Evolutionary conservation across 1,140 invertebrate species (phyloP), one percentile per base, ranked within the genome.

Genomic region (Semibalanus balanoides): DNA sequence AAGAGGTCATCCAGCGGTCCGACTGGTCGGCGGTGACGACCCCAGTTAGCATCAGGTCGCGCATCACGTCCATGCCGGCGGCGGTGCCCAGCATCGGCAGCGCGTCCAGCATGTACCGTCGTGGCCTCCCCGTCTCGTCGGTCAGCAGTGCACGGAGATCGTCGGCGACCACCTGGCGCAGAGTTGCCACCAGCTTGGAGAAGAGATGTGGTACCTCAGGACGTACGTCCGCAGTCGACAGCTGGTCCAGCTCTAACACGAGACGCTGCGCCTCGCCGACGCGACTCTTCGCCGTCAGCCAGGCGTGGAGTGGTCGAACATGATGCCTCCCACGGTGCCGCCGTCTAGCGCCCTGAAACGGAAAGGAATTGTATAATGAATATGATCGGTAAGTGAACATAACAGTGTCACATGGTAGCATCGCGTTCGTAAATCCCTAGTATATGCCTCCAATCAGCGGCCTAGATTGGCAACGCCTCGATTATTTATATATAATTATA

Each of bases 41-140:
- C 0, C 90, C 88, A 75, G 84, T 88, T 77, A 89, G 88, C 0
- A 95, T 82, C 29, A 95, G 82, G 76, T 92, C 86, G 1, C 89
- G 86, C n/a, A 90, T 87, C 0, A 91, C 89, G 79, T 90, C 89
- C 27, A 94, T 87, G 17, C 91, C 88, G 74, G 91, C 90, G 3
- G 90, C 89, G 29, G 89, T 94, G 75, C 89, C 91, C 0, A 91
- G 86, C 75, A 90, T 88, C 74, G 93, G 90, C 0, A 96, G 82
- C 73, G 88, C 91, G 80, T 94, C 92, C 5, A 93, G 82, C 78
- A 92, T 89, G 0, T 92, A 86, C 51, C 1, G 1, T 1, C 51
- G 51, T 19, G 9, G 11, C 22, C 14, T 64, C 51, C 22, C 14
- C 51, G 51, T 64, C 22, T 25, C 1, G 11, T 64, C 51, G 22